Evolutionary conservation across 1,140 invertebrate species (phyloP).

Genomic region (Thalassaphorura encarpata): DNA sequence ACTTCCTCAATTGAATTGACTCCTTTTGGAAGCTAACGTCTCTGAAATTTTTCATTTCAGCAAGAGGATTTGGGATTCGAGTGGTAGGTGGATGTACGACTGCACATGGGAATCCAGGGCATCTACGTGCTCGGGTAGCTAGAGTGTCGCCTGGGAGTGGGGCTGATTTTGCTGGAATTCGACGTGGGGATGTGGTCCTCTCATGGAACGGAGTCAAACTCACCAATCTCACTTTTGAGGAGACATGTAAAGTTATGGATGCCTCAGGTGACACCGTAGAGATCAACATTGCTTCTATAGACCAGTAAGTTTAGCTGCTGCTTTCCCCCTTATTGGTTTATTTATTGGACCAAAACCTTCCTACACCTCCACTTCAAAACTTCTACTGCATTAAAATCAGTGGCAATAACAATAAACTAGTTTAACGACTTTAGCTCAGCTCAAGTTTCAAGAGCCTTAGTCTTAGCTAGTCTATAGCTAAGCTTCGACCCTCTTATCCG

Average conservation of each 20-base stretch:
- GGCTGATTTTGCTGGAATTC: conserved; percentile 73
- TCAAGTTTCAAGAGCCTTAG: neutral
- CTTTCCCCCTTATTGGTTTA: too few species aligned
- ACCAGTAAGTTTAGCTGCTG: conserved; percentile 26
- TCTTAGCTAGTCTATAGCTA: too few species aligned
- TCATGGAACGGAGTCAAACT: conserved; percentile 75
- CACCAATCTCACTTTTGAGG: conserved; percentile 80
- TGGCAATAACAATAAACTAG: neutral
- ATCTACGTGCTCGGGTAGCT: conserved; percentile 75
- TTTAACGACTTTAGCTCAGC: neutral
- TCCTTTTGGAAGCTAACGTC: conserved; percentile 33
- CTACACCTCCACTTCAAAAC: neutral
- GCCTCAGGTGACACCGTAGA: conserved; percentile 67
- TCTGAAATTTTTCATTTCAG: too few species aligned
- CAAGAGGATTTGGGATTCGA: conserved; percentile 81
- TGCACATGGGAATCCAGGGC: conserved; percentile 13
- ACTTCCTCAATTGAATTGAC: neutral
- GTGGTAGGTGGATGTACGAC: conserved; percentile 63
- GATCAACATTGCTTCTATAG: conserved; percentile 38
- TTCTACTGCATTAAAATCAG: neutral
- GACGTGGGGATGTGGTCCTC: conserved; percentile 69
- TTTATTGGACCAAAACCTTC: neutral
- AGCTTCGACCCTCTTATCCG: too few species aligned
- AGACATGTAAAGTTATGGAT: conserved; percentile 73
- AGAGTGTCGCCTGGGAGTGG: conserved; percentile 82